Percentiles rank a stretch among this genome's conserved stretches.
Conservation (phyloP, 2,888 invertebrate species). For the Plutella xylostella region DNA sequence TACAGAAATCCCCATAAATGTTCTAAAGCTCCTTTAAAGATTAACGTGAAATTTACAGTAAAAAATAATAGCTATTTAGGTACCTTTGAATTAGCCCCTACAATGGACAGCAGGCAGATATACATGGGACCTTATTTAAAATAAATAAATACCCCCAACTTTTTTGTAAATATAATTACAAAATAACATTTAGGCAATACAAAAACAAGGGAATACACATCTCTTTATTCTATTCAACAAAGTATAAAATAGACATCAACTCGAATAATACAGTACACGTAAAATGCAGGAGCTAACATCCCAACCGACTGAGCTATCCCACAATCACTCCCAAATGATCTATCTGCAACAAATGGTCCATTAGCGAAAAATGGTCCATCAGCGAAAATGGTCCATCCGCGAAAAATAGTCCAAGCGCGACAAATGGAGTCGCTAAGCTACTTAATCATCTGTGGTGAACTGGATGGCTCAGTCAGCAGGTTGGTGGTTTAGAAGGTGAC, state of each 20-base stretch:
- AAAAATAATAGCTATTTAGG: no score
- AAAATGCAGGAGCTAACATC: constrained; percentile 50
- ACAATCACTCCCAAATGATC: not conserved
- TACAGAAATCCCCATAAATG: no score
- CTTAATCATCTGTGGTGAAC: constrained; percentile 13
- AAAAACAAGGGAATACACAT: constrained; percentile 48
- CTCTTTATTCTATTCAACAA: constrained; percentile 48
- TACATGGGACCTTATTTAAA: no score
- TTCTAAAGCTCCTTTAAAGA: no score
- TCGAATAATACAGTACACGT: constrained; percentile 35
- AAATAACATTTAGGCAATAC: constrained; percentile 27
- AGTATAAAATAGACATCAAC: constrained; percentile 53
- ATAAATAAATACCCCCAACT: no score
- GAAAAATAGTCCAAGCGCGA: not conserved
- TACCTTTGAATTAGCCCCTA: no score
- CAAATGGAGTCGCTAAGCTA: not conserved
- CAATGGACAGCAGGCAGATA: no score
- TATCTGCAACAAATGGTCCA: not conserved
- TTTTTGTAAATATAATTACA: no score
- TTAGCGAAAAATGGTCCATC: not conserved
- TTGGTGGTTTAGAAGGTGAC: constrained; percentile 61
- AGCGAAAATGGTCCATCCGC: not conserved
- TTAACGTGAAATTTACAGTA: no score
- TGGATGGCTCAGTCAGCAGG: no score
- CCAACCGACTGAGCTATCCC: constrained; percentile 10